Evolutionary conservation across 2,797 vertebrate genomes (phyloP).

Genomic region (Sebastes trivittatus): DNA sequence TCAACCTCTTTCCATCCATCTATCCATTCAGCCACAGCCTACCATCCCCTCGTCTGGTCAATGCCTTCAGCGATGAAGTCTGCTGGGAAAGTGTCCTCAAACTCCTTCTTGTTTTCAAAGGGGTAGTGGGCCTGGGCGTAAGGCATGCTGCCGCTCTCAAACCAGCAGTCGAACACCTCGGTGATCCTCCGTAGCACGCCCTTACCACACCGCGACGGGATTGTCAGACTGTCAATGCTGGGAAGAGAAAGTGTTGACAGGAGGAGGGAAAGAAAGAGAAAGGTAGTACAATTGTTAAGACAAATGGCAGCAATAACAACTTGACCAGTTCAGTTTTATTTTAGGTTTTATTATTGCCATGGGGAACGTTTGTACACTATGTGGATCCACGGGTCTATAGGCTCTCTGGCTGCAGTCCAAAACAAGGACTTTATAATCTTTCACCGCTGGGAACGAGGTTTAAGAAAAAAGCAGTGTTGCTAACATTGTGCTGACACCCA

Average conservation of each 20-base stretch:
- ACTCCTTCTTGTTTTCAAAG: slow-evolving; percentile 91
- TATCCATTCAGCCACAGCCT: slow-evolving; percentile 45
- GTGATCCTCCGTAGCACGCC: slow-evolving; percentile 85
- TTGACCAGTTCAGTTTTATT: slow-evolving; percentile 3
- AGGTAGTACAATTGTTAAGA: not conserved
- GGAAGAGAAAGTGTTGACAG: not conserved
- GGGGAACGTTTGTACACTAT: not conserved
- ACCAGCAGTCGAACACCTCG: slow-evolving; percentile 99
- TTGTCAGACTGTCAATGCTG: slow-evolving; percentile 89
- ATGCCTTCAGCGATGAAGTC: slow-evolving; percentile 99
- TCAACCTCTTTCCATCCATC: slow-evolving; percentile 1
- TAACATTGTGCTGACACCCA: slow-evolving; percentile 34
- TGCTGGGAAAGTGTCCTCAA: slow-evolving; percentile 95
- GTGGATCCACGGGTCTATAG: slow-evolving; percentile 8
- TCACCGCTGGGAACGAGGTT: slow-evolving; percentile 15
- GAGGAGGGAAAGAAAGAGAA: not conserved
- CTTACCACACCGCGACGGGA: slow-evolving; percentile 91
- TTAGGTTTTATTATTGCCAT: slow-evolving; percentile 2
- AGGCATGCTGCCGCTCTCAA: slow-evolving; percentile 98
- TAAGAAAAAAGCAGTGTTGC: slow-evolving; percentile 14
- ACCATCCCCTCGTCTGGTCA: slow-evolving; percentile 99
- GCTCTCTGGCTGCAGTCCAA: slow-evolving; percentile 10
- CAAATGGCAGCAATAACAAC: slow-evolving; percentile 7
- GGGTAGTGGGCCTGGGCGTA: slow-evolving; percentile 97
- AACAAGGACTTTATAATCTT: slow-evolving; percentile 32